A percentile compares a stretch with the other conserved stretches of the same genome.
Evolutionary conservation across 2,888 invertebrate genomes (phyloP).

Genomic region (Meteorus cinctellus): DNA sequence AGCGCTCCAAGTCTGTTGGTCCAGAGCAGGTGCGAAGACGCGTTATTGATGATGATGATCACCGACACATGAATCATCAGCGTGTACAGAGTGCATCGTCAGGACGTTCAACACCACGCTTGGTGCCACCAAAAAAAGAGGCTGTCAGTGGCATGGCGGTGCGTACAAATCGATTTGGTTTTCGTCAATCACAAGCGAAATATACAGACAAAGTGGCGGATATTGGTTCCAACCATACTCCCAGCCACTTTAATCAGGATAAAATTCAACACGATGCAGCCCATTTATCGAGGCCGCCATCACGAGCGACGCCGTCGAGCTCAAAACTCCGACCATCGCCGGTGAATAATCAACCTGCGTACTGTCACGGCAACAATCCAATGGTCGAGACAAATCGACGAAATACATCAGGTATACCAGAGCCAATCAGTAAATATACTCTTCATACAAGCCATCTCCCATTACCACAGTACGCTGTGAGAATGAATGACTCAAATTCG

Average conservation of each 20-base stretch:
- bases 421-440: constrained; percentile 77
- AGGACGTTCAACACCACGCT: constrained; percentile 79
- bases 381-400: constrained; percentile 50
- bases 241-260: constrained; percentile 75
- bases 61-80: constrained; percentile 55
- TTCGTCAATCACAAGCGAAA: constrained; percentile 79
- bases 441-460: constrained; percentile 84
- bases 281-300: constrained; percentile 6
- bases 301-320: constrained; percentile 68
- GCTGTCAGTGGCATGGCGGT: constrained; percentile 77
- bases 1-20: constrained; percentile 73
- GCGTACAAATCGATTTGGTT: constrained; percentile 86
- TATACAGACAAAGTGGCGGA: constrained; percentile 82
- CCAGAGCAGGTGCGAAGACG: constrained; percentile 74
- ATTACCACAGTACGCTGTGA: constrained; percentile 81
- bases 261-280: constrained; percentile 63
- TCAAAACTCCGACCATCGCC: constrained; percentile 72
- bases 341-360: constrained; percentile 70
- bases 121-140: constrained; percentile 82
- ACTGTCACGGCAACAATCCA: constrained; percentile 53
- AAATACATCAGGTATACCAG: constrained; percentile 58
- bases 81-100: constrained; percentile 71
- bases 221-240: constrained; percentile 74
- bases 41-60: constrained; percentile 64
- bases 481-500: constrained; percentile 77